Evolutionary conservation across 2,113 vertebrate genomes (phyloP), one percentile per base, ranked within the genome.

Genomic region (Tenrec ecaudatus): DNA sequence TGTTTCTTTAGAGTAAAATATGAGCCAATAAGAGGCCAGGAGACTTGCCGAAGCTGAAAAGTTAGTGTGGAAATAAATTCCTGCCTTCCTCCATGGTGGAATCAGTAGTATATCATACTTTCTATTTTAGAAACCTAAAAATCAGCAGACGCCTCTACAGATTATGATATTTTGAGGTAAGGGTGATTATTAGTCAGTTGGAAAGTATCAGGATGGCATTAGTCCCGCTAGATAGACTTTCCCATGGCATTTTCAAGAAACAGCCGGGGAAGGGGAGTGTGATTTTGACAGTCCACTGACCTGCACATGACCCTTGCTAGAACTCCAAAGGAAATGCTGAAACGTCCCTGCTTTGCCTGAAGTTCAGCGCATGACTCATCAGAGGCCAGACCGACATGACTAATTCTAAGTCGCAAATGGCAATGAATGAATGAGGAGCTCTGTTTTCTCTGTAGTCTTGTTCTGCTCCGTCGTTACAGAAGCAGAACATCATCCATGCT

Each of bases 311-410:
- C 94, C 20, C 22, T 0, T 57, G 5, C 69, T 62, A 0, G 69
- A 88, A 90, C 0, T 27, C 76, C 20, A 7, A 14, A 57, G 38
- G 11, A 80, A 91, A 66, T n/a, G 25, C 16, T 77, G n/a, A 31
- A 64, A 71, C 14, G 62, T 66, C 10, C 16, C 77, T 17, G 2
- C 58, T 86, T 60, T 68, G 62, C 27, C 92, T 36, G 1, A n/a
- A 81, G 69, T 62, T 94, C 60, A 92, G 75, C 47, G 66, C 11
- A 93, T 97, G 86, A 73, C 33, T 90, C n/a, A 91, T 1, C 33
- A 27, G 62, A 77, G 33, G n/a, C 62, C 83, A n/a, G 76, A 38
- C 85, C 60, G 96, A 64, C 16, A 87, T 84, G 93, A 96, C 36
- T 82, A 86, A 82, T 92, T 95, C 38, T 36, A 91, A 25, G 36